Conservation (phyloP, 2,797 vertebrate species). For the Schizothorax lantsangensis region DNA sequence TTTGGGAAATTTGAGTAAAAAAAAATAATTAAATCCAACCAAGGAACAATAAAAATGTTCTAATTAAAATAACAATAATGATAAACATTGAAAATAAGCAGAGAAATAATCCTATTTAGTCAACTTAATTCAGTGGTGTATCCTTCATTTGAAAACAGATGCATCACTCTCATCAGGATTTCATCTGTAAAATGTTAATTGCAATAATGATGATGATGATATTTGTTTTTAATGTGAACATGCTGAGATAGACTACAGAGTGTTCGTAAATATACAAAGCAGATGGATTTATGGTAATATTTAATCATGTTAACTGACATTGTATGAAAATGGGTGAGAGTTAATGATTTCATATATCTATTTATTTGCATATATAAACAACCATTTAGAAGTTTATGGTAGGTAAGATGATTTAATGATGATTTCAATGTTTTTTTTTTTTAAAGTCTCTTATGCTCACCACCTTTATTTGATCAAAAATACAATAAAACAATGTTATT, state of each 20-base stretch:
- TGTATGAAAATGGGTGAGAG: neutral
- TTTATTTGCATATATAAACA: neutral
- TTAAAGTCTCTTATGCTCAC: neutral
- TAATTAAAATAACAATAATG: constrained; percentile 41
- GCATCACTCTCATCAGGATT: constrained; percentile 9
- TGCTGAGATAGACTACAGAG: constrained; percentile 4
- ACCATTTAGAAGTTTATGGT: neutral
- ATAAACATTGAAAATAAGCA: constrained; percentile 7
- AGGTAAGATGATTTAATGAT: neutral
- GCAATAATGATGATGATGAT: constrained; percentile 20
- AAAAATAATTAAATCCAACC: constrained; percentile 23
- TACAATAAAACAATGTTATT: neutral
- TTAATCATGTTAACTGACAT: constrained; percentile 3
- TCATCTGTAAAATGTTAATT: constrained; percentile 25
- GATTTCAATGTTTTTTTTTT: too few species aligned
- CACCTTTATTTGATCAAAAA: neutral
- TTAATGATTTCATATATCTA: neutral
- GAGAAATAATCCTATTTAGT: constrained; percentile 26
- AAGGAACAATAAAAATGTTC: constrained; percentile 39
- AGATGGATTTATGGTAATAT: neutral
- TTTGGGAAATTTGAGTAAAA: neutral
- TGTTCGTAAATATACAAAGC: constrained; percentile 2
- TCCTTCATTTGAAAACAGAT: neutral
- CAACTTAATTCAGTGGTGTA: constrained; percentile 7
- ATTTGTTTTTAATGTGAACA: constrained; percentile 33